These are phyloP conservation scores for Xanthorhoe designata DNA, from an alignment of 2,888 invertebrate genomes.

Conservation along the genomic window DNA sequence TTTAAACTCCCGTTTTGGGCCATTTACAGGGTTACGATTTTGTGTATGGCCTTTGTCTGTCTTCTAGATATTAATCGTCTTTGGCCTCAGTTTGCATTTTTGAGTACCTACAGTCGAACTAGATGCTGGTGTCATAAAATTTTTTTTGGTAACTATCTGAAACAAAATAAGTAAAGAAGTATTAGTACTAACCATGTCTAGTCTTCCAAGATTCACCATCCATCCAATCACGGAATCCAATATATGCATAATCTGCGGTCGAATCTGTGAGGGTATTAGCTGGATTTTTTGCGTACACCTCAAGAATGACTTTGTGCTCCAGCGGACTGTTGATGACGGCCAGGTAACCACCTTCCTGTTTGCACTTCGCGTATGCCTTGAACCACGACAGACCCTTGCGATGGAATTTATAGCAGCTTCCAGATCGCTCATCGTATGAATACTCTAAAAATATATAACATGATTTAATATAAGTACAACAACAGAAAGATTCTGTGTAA, in stretches of 20 bases:
- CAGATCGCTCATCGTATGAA: constrained; percentile 14
- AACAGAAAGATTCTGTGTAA: too few relatives aligned
- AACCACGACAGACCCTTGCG: constrained; percentile 7
- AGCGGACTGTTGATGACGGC: constrained; percentile 16
- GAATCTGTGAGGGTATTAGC: not conserved
- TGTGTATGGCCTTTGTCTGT: too few relatives aligned
- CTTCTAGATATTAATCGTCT: too few relatives aligned
- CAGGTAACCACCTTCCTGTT: constrained; percentile 10
- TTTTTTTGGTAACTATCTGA: too few relatives aligned
- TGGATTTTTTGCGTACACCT: constrained; percentile 9
- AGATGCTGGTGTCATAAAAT: too few relatives aligned
- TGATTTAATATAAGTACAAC: too few relatives aligned
- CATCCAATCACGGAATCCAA: constrained; percentile 9
- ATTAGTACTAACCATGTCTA: not conserved
- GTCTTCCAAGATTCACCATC: constrained; percentile 19
- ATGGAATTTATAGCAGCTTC: constrained; percentile 29
- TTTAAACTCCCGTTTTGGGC: too few relatives aligned
- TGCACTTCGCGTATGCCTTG: constrained; percentile 11
- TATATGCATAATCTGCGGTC: not conserved
- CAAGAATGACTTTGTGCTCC: constrained; percentile 5
- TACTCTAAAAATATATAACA: constrained; percentile 9
- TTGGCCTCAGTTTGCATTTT: too few relatives aligned
- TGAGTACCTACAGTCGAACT: too few relatives aligned
- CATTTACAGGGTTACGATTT: too few relatives aligned
- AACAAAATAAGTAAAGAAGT: not conserved